These are phyloP conservation scores for Polyommatus icarus DNA, from an alignment of 2,888 invertebrate species.

Conservation along the genomic window DNA sequence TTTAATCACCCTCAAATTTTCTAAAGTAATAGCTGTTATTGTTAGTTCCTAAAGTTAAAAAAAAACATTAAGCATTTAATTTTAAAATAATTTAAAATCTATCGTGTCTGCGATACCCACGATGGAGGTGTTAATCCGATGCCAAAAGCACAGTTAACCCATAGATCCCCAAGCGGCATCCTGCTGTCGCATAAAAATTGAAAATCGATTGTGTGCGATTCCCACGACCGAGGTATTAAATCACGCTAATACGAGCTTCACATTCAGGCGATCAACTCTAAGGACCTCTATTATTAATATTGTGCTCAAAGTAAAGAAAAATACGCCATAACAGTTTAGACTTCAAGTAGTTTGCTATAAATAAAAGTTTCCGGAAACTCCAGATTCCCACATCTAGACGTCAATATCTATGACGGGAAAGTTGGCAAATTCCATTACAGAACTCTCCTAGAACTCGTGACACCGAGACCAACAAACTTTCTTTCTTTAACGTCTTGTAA, in stretches of 20 bases:
- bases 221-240: too few relatives aligned
- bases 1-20: neutral
- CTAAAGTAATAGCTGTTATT: neutral
- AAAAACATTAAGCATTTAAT: neutral
- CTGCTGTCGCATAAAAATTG: too few relatives aligned
- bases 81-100: too few relatives aligned
- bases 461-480: conserved; percentile 47
- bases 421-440: conserved; percentile 50
- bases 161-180: too few relatives aligned
- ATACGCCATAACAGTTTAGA: conserved; percentile 14
- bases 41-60: too few relatives aligned
- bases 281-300: neutral
- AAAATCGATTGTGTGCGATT: too few relatives aligned
- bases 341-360: conserved; percentile 5
- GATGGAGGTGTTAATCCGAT: neutral
- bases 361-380: conserved; percentile 14
- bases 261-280: too few relatives aligned
- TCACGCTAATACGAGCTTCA: neutral
- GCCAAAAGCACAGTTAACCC: neutral
- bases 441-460: conserved; percentile 50
- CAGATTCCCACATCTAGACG: conserved; percentile 44
- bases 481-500: conserved; percentile 41
- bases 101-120: too few relatives aligned
- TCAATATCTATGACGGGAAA: conserved; percentile 51
- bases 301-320: neutral